Percentiles rank a stretch among this genome's conserved stretches.
Evolutionary conservation across 2,888 invertebrate genomes (phyloP).

Genomic region (Drosophila ustulata): DNA sequence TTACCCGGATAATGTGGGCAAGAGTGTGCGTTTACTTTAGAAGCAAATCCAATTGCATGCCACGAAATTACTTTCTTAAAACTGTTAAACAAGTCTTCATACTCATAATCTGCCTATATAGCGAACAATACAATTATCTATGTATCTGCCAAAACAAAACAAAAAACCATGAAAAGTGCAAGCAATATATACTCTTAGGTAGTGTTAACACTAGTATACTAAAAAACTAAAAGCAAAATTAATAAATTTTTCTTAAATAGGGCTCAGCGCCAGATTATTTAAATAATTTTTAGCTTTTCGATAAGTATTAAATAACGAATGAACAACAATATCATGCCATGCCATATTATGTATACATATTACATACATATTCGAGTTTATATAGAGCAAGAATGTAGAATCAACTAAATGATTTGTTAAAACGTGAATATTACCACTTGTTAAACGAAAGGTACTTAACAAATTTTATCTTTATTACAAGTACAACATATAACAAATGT

Average conservation of each 20-base stretch:
- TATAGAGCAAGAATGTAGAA: constrained; percentile 39
- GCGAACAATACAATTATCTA: constrained; percentile 50
- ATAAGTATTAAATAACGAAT: constrained; percentile 50
- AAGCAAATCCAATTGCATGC: constrained; percentile 73
- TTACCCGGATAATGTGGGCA: constrained; percentile 33
- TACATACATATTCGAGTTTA: constrained; percentile 43
- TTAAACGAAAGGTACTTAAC: constrained; percentile 75
- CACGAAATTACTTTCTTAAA: constrained; percentile 69
- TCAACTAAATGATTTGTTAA: constrained; percentile 48
- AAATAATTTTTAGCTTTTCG: constrained; percentile 60
- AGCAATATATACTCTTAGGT: constrained; percentile 65
- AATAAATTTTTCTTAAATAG: constrained; percentile 15
- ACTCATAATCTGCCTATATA: constrained; percentile 42
- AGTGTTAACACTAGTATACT: constrained; percentile 29
- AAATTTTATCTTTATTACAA: constrained; percentile 77
- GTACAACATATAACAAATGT: constrained; percentile 41
- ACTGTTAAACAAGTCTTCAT: constrained; percentile 59
- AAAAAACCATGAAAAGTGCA: constrained; percentile 50
- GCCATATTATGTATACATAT: constrained; percentile 68
- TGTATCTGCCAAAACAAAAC: constrained; percentile 49
- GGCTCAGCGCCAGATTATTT: constrained; percentile 27
- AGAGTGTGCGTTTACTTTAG: constrained; percentile 66
- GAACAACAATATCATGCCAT: constrained; percentile 65
- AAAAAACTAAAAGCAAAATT: background rate
- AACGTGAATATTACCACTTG: constrained; percentile 64